Conservation (phyloP, 2,113 vertebrate species). For the Xiphophorus couchianus region DNA sequence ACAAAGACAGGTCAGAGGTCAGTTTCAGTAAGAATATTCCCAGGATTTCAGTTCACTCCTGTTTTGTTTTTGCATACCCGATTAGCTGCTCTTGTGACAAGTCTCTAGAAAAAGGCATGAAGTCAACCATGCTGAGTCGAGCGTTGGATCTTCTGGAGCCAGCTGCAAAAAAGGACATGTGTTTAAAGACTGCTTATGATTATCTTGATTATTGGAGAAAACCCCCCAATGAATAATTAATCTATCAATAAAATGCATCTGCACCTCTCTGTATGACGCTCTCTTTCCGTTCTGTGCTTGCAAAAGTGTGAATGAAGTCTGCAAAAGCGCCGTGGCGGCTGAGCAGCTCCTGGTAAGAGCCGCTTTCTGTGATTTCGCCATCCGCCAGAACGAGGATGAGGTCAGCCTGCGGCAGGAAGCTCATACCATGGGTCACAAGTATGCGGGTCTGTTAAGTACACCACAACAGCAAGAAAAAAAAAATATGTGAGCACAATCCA, state of each 20-base stretch:
- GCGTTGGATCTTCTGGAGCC: constrained; percentile 81
- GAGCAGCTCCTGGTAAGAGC: constrained; percentile 91
- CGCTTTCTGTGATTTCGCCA: constrained; percentile 88
- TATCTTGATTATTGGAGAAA: neutral
- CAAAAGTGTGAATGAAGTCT: constrained; percentile 86
- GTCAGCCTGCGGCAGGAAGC: constrained; percentile 89
- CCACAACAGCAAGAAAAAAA: constrained; percentile 39
- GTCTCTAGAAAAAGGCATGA: constrained; percentile 83
- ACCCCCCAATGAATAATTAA: neutral
- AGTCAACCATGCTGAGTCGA: constrained; percentile 81
- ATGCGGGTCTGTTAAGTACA: constrained; percentile 86
- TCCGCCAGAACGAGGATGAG: constrained; percentile 86
- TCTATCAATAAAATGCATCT: too few relatives aligned
- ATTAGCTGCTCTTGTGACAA: constrained; percentile 84
- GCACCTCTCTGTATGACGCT: constrained; percentile 76
- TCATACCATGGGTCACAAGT: constrained; percentile 89
- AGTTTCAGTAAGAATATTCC: constrained; percentile 30
- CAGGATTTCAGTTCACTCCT: neutral
- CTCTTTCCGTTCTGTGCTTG: constrained; percentile 78
- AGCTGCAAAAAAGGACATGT: constrained; percentile 24
- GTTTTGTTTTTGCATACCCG: constrained; percentile 60
- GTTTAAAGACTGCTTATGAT: neutral
- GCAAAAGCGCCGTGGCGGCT: constrained; percentile 86
- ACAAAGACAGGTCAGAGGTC: constrained; percentile 26
- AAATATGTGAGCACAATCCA: constrained; percentile 41